Conservation (phyloP, 2,113 vertebrate genomes). For the Propithecus coquereli region DNA sequence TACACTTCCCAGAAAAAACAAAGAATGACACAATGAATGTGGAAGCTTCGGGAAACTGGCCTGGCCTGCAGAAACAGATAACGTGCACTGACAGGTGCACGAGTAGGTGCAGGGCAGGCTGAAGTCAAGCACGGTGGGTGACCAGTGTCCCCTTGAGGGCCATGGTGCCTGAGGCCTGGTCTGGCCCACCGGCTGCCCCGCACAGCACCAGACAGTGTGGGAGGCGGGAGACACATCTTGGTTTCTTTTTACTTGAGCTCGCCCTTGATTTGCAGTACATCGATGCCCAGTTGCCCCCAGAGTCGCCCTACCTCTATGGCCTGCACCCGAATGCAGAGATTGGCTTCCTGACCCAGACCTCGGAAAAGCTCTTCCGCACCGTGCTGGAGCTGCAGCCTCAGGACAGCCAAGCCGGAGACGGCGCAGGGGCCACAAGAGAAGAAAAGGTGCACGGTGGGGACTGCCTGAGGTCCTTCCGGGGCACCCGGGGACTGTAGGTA, state of each 20-base stretch:
- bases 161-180: background rate
- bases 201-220: background rate
- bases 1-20: background rate
- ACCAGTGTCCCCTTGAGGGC: no score
- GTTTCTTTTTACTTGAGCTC: background rate
- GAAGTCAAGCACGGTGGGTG: accelerated
- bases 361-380: constrained; percentile 90
- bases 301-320: constrained; percentile 94
- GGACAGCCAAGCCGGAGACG: constrained; percentile 80
- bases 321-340: constrained; percentile 98
- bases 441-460: constrained; percentile 87
- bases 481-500: accelerated
- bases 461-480: background rate
- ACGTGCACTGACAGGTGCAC: no score
- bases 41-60: background rate
- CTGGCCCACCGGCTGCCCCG: background rate
- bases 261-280: constrained; percentile 87
- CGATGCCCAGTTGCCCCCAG: constrained; percentile 88
- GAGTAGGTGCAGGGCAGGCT: accelerated
- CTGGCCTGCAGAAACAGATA: accelerated
- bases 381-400: constrained; percentile 95
- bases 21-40: background rate
- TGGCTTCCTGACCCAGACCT: constrained; percentile 93
- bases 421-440: constrained; percentile 80
- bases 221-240: accelerated